Evolutionary conservation across 2,797 vertebrate species (phyloP).

Genomic region (Chaetodon trifasciatus): DNA sequence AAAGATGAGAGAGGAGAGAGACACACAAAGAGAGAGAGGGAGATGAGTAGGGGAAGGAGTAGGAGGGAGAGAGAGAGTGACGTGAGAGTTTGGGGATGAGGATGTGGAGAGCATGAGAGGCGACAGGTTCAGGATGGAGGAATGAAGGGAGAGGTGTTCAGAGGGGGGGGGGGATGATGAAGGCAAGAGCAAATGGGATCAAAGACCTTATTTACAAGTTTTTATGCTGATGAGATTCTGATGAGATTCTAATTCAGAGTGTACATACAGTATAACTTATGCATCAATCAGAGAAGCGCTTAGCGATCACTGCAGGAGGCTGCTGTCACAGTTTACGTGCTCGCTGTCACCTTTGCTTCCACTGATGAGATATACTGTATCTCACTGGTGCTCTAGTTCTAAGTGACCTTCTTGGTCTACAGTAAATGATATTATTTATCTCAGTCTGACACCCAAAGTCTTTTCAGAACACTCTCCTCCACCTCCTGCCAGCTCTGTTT

Average conservation of each 20-base stretch:
- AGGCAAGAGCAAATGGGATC: neutral
- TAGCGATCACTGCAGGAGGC: neutral
- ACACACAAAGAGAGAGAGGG: neutral
- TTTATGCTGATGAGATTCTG: conserved; percentile 2
- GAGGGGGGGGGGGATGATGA: neutral
- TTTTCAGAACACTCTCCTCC: neutral
- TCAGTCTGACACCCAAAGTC: neutral
- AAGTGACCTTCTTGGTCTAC: neutral
- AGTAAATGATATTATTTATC: neutral
- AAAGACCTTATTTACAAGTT: neutral
- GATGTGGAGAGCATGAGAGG: conserved; percentile 15
- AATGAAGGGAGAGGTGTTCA: conserved; percentile 11
- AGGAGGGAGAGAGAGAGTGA: neutral
- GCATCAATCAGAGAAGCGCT: neutral
- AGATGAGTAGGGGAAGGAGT: conserved; percentile 17
- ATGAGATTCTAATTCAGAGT: neutral
- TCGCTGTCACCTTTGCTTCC: neutral
- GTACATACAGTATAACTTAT: neutral
- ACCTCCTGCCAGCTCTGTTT: neutral
- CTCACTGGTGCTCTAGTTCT: neutral
- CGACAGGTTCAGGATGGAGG: conserved; percentile 24
- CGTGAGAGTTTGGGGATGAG: conserved; percentile 18
- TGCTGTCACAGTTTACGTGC: neutral
- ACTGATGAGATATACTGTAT: neutral
- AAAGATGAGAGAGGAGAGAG: conserved; percentile 40